phyloP scores from a whole-genome alignment of 1,140 invertebrate species.

The Physella acuta region DNA sequence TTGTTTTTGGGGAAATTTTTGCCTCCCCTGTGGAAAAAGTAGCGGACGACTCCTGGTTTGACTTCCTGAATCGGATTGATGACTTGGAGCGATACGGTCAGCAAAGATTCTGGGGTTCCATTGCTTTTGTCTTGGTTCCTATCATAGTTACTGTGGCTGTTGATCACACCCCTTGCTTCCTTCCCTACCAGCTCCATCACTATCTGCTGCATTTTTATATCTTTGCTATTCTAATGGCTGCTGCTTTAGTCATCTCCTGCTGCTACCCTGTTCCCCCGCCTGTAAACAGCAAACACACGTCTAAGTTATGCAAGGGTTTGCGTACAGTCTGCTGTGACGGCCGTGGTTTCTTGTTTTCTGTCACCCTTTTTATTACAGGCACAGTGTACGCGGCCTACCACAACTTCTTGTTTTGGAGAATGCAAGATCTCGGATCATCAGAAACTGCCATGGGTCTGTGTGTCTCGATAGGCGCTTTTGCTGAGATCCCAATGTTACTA shows the following conservation, averaged over 20 bases:
- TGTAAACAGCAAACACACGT: constrained; percentile 41
- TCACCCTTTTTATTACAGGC: constrained; percentile 50
- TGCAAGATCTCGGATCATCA: constrained; percentile 47
- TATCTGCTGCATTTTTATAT: constrained; percentile 54
- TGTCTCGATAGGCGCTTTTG: constrained; percentile 42
- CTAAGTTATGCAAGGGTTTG: constrained; percentile 42
- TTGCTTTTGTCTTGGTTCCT: constrained; percentile 48
- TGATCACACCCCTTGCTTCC: constrained; percentile 49
- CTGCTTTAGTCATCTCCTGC: constrained; percentile 45
- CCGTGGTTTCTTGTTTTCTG: constrained; percentile 41
- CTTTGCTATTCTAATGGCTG: constrained; percentile 45
- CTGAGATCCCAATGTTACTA: constrained; percentile 52
- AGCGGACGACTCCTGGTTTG: constrained; percentile 57
- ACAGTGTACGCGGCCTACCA: constrained; percentile 44
- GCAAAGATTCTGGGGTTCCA: constrained; percentile 49
- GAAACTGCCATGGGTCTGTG: constrained; percentile 51
- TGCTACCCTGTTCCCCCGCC: constrained; percentile 49
- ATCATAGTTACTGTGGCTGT: constrained; percentile 43
- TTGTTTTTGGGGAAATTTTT: constrained; percentile 51
- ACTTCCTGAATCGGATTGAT: constrained; percentile 55
- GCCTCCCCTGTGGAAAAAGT: constrained; percentile 51
- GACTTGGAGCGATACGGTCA: constrained; percentile 56
- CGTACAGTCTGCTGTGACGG: constrained; percentile 44
- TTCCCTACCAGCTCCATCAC: constrained; percentile 45
- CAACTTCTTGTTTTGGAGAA: constrained; percentile 55